These are phyloP conservation scores for Setophaga petechia DNA, from an alignment of 2,113 vertebrate species.

Conservation along the genomic window DNA sequence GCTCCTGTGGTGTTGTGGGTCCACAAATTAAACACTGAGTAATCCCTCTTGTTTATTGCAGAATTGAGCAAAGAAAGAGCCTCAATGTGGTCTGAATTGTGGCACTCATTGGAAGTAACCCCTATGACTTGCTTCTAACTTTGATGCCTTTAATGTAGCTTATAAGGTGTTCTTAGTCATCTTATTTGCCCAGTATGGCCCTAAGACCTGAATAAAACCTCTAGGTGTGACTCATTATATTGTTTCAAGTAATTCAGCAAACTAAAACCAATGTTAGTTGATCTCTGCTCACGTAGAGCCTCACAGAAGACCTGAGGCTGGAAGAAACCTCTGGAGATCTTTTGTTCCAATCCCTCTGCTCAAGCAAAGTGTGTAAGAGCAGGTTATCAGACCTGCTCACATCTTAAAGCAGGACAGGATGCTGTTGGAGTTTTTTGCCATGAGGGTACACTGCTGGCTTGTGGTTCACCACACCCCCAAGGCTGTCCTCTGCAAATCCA, in stretches of 20 bases:
- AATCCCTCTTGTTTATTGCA: neutral
- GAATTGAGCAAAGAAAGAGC: neutral
- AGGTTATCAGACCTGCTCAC: neutral
- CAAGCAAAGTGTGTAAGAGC: neutral
- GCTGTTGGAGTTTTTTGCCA: rapidly evolving
- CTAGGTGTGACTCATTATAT: neutral
- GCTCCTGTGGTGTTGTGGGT: neutral
- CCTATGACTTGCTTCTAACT: neutral
- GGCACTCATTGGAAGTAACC: neutral
- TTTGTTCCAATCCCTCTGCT: neutral
- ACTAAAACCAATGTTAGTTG: rapidly evolving
- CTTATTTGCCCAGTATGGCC: neutral
- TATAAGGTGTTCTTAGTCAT: neutral
- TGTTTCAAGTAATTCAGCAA: neutral
- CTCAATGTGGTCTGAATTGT: neutral
- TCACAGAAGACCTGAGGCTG: neutral
- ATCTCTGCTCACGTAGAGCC: neutral
- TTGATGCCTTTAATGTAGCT: neutral
- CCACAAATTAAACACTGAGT: neutral
- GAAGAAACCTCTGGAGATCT: neutral
- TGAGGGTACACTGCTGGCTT: neutral
- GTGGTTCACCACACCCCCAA: neutral
- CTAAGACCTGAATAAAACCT: neutral
- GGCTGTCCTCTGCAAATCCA: neutral
- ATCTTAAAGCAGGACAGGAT: neutral